Conservation (phyloP, 2,888 invertebrate genomes). For the Monoplex corrugatus region DNA sequence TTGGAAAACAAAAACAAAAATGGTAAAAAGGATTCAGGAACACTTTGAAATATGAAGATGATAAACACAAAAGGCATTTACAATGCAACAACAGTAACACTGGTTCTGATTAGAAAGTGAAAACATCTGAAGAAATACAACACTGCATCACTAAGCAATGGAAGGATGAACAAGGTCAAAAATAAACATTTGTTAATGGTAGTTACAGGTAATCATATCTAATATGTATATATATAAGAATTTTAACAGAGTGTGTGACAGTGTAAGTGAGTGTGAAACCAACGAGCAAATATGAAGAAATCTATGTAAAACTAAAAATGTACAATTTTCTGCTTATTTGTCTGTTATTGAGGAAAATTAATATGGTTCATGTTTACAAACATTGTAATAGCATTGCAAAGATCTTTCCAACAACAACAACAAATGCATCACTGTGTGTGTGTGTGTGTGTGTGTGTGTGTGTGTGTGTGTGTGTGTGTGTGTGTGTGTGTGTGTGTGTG, state of each 20-base stretch:
- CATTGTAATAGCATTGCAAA: neutral
- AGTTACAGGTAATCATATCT: too few relatives aligned
- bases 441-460: conserved; percentile 7
- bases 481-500: neutral
- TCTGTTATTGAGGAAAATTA: too few relatives aligned
- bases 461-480: too few relatives aligned
- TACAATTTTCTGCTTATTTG: too few relatives aligned
- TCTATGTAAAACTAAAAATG: neutral
- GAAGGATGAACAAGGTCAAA: conserved; percentile 11
- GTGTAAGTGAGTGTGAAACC: too few relatives aligned
- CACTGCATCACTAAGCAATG: conserved; percentile 30
- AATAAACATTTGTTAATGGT: neutral
- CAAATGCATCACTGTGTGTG: neutral
- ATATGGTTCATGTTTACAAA: too few relatives aligned
- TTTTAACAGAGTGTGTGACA: too few relatives aligned
- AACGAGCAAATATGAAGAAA: neutral
- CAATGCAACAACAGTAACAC: conserved; percentile 10
- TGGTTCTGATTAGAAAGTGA: conserved; percentile 22
- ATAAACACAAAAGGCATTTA: conserved; percentile 34
- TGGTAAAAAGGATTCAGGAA: conserved; percentile 23
- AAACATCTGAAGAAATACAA: neutral
- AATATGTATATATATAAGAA: too few relatives aligned
- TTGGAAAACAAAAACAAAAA: neutral
- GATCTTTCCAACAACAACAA: neutral
- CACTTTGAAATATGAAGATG: conserved; percentile 30